A percentile compares a stretch with the other conserved stretches of the same genome.
phyloP scores from a whole-genome alignment of 2,113 vertebrate genomes.

The Campylomormyrus tamandua region DNA sequence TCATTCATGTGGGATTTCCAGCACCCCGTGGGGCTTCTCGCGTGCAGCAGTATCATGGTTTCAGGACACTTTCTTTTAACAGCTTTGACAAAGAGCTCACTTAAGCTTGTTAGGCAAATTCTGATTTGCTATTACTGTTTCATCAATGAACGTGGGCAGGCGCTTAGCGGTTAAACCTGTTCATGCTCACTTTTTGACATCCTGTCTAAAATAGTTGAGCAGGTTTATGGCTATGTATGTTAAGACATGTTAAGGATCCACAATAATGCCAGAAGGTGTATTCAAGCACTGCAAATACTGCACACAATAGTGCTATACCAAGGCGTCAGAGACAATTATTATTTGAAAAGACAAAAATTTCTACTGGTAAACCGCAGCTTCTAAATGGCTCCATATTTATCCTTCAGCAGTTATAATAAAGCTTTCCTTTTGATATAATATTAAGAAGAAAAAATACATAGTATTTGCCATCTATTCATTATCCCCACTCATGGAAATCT shows the following conservation, averaged over 20 bases:
- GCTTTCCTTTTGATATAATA: background rate
- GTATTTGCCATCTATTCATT: background rate
- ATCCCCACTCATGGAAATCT: background rate
- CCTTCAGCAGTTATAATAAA: background rate
- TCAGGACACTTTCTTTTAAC: slow-evolving; percentile 8
- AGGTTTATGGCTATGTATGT: background rate
- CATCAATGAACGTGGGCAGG: background rate
- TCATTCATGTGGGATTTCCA: background rate
- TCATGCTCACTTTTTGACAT: background rate
- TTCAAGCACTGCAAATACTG: background rate
- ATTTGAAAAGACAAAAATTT: slow-evolving; percentile 5
- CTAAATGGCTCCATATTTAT: background rate
- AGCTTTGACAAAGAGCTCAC: background rate
- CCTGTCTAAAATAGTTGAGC: slow-evolving; percentile 1
- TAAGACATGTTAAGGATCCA: background rate
- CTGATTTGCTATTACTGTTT: background rate
- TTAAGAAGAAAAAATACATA: background rate
- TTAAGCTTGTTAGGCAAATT: slow-evolving; percentile 6
- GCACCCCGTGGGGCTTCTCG: background rate
- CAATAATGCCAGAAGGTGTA: background rate
- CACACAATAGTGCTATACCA: background rate
- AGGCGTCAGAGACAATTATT: background rate
- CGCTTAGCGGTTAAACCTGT: background rate
- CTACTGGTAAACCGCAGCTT: background rate
- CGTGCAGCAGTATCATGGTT: background rate